These are phyloP conservation scores for Capreolus pygargus DNA, from an alignment of 2,113 vertebrate species.

Conservation along the genomic window DNA sequence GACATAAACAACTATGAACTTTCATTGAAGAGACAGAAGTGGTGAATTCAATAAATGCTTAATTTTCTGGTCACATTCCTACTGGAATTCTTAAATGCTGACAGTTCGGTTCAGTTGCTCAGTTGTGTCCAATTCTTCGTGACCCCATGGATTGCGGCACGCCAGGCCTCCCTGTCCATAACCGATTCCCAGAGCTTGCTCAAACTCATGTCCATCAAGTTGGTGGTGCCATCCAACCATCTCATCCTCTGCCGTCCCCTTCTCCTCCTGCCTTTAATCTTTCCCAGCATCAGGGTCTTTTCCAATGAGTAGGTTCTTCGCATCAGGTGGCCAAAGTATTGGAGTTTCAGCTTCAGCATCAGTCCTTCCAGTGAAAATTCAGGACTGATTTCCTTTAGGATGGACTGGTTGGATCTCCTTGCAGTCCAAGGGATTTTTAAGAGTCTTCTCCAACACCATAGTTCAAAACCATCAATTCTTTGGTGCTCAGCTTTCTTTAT, in stretches of 20 bases:
- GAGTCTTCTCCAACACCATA: neutral
- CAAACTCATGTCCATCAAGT: neutral
- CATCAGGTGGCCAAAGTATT: neutral
- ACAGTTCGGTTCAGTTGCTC: neutral
- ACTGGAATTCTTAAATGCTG: neutral
- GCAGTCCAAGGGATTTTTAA: neutral
- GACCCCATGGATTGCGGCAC: neutral
- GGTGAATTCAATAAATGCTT: neutral
- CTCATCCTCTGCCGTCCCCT: neutral
- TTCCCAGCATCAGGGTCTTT: neutral
- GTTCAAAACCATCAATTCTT: neutral
- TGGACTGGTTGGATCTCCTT: neutral
- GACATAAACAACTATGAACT: neutral
- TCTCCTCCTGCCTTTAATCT: neutral
- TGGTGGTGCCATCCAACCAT: neutral
- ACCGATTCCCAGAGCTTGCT: neutral
- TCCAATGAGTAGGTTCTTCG: accelerated
- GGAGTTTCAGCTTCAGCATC: neutral
- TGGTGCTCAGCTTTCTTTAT: neutral
- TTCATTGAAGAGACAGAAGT: neutral
- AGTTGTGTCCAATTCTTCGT: accelerated
- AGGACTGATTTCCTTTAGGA: neutral
- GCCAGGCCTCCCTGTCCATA: neutral
- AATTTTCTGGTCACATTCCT: neutral
- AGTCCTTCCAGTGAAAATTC: neutral